These are phyloP conservation scores for Sebastes hopkinsi DNA, from an alignment of 2,797 vertebrate genomes.

Conservation along the genomic window DNA sequence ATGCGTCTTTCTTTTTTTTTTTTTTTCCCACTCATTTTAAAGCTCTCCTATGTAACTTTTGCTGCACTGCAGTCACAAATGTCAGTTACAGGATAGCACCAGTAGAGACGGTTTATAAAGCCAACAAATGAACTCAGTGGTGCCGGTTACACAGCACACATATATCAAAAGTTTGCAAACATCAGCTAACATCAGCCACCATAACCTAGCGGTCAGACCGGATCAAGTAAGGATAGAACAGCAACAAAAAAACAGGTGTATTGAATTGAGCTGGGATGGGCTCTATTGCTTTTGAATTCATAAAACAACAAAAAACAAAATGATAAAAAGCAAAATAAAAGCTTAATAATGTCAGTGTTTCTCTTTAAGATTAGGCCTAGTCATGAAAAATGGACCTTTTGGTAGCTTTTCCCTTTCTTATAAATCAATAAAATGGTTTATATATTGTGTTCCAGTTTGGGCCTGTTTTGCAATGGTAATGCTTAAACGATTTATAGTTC, in stretches of 20 bases:
- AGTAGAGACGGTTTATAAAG: background rate
- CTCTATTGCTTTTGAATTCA: background rate
- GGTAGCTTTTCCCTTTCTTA: background rate
- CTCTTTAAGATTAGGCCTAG: background rate
- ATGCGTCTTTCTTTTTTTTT: background rate
- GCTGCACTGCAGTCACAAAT: background rate
- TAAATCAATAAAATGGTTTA: background rate
- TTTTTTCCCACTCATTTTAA: background rate
- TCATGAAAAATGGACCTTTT: background rate
- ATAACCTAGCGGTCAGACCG: background rate
- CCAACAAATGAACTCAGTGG: background rate
- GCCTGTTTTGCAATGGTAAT: background rate
- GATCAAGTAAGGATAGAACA: background rate
- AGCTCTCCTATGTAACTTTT: background rate
- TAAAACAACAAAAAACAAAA: background rate
- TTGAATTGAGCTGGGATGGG: background rate
- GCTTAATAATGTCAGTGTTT: background rate
- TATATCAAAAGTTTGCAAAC: background rate
- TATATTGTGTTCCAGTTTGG: background rate
- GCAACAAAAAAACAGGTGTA: background rate
- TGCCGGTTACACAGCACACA: background rate
- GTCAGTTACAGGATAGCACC: background rate
- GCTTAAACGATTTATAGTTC: background rate
- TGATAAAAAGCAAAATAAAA: background rate
- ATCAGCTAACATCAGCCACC: background rate